A percentile compares a stretch with the other conserved stretches of the same genome.
phyloP scores from a whole-genome alignment of 1,140 invertebrate species.

The Drosophila grimshawi region DNA sequence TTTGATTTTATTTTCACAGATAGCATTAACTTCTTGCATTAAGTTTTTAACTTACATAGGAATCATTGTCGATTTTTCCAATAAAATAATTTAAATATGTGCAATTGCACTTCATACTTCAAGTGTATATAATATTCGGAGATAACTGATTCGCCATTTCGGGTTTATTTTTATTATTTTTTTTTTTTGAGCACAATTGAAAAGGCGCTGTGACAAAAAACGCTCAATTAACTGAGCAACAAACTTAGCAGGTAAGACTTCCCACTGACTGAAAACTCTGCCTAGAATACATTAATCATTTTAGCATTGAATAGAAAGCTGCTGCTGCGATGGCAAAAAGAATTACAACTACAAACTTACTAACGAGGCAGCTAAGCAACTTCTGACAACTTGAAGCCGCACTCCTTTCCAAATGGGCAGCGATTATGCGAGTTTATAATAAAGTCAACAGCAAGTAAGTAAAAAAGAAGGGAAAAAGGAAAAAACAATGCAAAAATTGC shows the following conservation, averaged over 20 bases:
- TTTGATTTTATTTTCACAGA: no score
- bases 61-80: not conserved
- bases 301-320: slow-evolving; percentile 71
- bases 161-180: slow-evolving; percentile 26
- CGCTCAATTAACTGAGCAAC: slow-evolving; percentile 75
- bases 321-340: not conserved
- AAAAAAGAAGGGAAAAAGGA: slow-evolving; percentile 15
- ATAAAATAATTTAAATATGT: no score
- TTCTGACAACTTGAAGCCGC: slow-evolving; percentile 64
- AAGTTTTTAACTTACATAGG: no score
- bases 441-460: slow-evolving; percentile 60
- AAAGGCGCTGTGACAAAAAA: slow-evolving; percentile 58
- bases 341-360: slow-evolving; percentile 28
- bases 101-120: no score
- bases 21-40: no score
- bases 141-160: slow-evolving; percentile 3
- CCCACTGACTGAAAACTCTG: slow-evolving; percentile 13
- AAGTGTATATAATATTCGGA: no score
- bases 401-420: slow-evolving; percentile 51
- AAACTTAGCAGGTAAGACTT: slow-evolving; percentile 33
- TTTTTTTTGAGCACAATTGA: slow-evolving; percentile 59
- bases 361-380: slow-evolving; percentile 70
- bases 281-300: slow-evolving; percentile 72
- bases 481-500: not conserved
- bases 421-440: slow-evolving; percentile 81